Percentiles rank a stretch among this genome's conserved stretches.
phyloP scores from a whole-genome alignment of 2,113 vertebrate species.

The Carlito syrichta region DNA sequence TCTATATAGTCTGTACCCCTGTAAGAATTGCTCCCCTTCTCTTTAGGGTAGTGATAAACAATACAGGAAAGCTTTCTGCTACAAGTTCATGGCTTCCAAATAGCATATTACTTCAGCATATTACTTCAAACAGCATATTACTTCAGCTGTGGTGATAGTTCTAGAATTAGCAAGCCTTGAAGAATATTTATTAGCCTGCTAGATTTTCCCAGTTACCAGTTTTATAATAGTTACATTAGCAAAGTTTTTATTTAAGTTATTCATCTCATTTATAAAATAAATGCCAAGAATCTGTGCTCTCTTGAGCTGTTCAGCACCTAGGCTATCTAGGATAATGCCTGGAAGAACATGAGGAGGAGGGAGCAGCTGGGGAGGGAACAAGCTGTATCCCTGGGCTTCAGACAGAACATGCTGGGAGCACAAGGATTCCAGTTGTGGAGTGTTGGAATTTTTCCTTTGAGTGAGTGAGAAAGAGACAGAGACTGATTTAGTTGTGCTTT shows the following conservation, averaged over 20 bases:
- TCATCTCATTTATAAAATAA: not conserved
- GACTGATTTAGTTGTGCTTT: not conserved
- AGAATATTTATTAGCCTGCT: not conserved
- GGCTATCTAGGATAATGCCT: not conserved
- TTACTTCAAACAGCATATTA: not conserved
- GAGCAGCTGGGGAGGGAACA: too few relatives aligned
- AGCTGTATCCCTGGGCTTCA: not conserved
- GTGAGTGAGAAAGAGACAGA: not conserved
- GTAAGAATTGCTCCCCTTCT: not conserved
- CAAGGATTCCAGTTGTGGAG: not conserved
- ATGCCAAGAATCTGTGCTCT: not conserved
- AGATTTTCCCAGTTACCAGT: not conserved
- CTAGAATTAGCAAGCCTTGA: not conserved
- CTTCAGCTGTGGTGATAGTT: not conserved
- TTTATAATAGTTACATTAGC: not conserved
- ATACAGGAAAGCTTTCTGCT: not conserved
- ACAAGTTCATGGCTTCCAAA: not conserved
- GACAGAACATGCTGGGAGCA: accelerated
- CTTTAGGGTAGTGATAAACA: not conserved
- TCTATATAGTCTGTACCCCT: not conserved
- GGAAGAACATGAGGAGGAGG: not conserved
- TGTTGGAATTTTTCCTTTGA: not conserved
- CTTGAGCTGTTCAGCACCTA: not conserved
- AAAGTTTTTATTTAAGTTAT: not conserved
- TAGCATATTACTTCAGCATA: not conserved